Conservation (phyloP, 2,797 vertebrate genomes). For the Clarias platycephalus region DNA sequence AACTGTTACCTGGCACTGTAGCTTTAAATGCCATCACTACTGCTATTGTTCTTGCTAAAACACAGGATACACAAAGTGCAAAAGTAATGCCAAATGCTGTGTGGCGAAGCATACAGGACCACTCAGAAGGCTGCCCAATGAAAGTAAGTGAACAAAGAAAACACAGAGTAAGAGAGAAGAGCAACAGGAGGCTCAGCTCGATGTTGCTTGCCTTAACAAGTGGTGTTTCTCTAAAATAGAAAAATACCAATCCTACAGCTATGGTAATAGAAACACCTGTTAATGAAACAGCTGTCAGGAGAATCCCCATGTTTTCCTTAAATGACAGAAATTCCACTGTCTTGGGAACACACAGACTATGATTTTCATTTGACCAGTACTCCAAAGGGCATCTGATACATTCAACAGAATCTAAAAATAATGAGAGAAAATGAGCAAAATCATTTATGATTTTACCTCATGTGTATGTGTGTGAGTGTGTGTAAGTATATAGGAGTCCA, state of each 20-base stretch:
- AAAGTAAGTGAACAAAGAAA: slow-evolving; percentile 67
- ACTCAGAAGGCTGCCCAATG: slow-evolving; percentile 62
- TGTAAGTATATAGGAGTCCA: no score
- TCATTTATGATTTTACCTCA: background rate
- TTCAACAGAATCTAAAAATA: slow-evolving; percentile 67
- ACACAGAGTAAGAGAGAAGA: slow-evolving; percentile 64
- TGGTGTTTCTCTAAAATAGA: slow-evolving; percentile 63
- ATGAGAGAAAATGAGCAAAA: slow-evolving; percentile 22
- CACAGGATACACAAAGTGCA: slow-evolving; percentile 66
- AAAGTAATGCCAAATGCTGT: slow-evolving; percentile 66
- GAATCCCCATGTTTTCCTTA: slow-evolving; percentile 71
- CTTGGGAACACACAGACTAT: slow-evolving; percentile 71
- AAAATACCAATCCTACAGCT: slow-evolving; percentile 65
- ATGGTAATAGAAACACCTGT: slow-evolving; percentile 67
- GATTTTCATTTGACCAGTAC: slow-evolving; percentile 72
- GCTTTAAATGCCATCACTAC: slow-evolving; percentile 66
- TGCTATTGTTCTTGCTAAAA: slow-evolving; percentile 65
- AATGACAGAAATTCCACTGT: slow-evolving; percentile 74
- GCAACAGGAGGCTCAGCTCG: slow-evolving; percentile 63
- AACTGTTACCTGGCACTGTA: slow-evolving; percentile 55
- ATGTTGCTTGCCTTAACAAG: slow-evolving; percentile 63
- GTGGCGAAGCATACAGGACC: slow-evolving; percentile 66
- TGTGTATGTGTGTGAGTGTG: no score
- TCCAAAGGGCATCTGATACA: slow-evolving; percentile 70
- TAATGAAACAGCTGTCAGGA: slow-evolving; percentile 68